Evolutionary conservation across 2,888 invertebrate species (phyloP), one percentile per base, ranked within the genome.

Genomic region (Embidobia sp.): DNA sequence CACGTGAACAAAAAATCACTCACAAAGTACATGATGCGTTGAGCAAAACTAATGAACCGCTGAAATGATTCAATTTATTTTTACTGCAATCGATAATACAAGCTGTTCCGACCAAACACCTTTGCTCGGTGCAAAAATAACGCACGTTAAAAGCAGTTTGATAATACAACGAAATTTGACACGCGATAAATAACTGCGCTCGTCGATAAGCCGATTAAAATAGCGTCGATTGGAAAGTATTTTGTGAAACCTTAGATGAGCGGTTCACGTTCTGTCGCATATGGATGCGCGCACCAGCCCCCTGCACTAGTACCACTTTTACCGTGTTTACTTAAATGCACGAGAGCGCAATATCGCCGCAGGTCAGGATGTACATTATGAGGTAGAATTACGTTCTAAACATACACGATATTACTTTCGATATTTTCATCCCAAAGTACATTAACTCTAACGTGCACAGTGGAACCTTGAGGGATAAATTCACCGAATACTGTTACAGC

Each of bases 321-420:
- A 46, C 51, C 35, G 69, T 72, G 77, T 77, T 77, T 70, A 75
- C 64, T 46, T 48, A 51, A 74, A 67, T 75, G 59, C 78, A 75
- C 49, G 78, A 74, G 73, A 75, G 63, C 55, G 51, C 64, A 55
- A 51, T 55, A 73, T 81, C 79, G 88, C 89, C 88, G 77, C 82
- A 82, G 88, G 89, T 87, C 82, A 87, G 83, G 85, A 86, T 82
- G 82, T 88, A 87, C 89, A 89, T 89, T 89, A 89, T 87, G 85
- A 88, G 87, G 84, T 89, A 83, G 88, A 86, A 85, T 89, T 89
- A 88, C 89, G 83, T 85, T 85, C 42, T 51, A 88, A 88, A 89
- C 86, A 88, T 80, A 84, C 11, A 49, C 55, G 42, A 44, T 74
- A 69, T 64, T 69, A 53, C 75, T 74, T 70, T 49, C 51, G 29